These are phyloP conservation scores for Poecile atricapillus DNA, from an alignment of 2,113 vertebrate genomes.

Conservation along the genomic window DNA sequence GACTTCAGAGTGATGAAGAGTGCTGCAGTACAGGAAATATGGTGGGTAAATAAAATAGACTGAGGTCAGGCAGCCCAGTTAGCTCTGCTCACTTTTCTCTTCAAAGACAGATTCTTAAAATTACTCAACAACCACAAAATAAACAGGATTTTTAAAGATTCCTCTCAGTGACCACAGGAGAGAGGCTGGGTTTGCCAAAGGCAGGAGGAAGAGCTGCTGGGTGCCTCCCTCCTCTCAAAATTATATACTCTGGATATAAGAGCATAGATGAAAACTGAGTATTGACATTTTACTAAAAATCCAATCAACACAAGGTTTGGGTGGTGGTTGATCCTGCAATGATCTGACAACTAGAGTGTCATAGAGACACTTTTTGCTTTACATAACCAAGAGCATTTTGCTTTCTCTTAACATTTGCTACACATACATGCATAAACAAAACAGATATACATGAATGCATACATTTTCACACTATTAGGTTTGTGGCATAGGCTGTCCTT, in stretches of 20 bases:
- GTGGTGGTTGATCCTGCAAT: not conserved
- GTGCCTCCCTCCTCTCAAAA: not conserved
- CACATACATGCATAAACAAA: not conserved
- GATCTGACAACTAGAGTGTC: not conserved
- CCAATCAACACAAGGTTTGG: not conserved
- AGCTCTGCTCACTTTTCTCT: not conserved
- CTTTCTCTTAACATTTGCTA: not conserved
- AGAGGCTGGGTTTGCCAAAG: not conserved
- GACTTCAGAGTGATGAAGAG: not conserved
- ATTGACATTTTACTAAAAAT: not conserved
- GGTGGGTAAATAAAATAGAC: rapidly evolving
- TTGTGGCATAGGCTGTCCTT: not conserved
- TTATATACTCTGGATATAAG: not conserved
- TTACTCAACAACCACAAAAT: not conserved
- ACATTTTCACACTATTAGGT: not conserved
- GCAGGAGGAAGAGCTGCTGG: not conserved
- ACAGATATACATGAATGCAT: not conserved
- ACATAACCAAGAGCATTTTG: not conserved
- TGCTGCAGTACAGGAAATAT: not conserved
- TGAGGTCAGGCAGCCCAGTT: not conserved
- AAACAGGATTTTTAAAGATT: not conserved
- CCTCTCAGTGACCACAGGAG: not conserved
- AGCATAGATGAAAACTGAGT: not conserved
- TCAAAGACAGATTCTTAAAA: not conserved
- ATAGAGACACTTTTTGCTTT: not conserved